phyloP scores from a whole-genome alignment of 2,113 vertebrate species.

The Cyanoderma ruficeps region DNA sequence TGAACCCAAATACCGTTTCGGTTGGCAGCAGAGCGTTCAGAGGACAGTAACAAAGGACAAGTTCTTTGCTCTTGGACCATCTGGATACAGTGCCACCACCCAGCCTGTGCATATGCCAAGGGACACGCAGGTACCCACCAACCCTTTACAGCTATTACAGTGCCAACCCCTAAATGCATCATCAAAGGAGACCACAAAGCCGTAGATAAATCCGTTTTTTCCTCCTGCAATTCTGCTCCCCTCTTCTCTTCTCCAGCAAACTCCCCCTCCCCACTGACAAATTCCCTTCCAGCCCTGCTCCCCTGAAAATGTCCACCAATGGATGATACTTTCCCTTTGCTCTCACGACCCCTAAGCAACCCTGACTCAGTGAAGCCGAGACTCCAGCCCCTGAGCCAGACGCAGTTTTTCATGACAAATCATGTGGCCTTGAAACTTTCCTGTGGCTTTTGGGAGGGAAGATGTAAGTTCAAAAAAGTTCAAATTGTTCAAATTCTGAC shows the following conservation, averaged over 20 bases:
- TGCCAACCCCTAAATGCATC: neutral
- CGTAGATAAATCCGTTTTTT: neutral
- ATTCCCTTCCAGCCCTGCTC: neutral
- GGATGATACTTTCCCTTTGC: neutral
- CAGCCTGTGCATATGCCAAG: neutral
- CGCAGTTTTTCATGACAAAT: neutral
- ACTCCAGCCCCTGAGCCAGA: neutral
- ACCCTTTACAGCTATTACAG: neutral
- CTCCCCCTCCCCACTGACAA: neutral
- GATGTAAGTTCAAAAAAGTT: neutral
- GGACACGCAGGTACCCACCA: neutral
- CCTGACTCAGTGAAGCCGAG: neutral
- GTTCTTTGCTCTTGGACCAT: rapidly evolving
- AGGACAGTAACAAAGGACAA: neutral
- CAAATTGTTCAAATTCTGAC: neutral
- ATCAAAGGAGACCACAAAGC: neutral
- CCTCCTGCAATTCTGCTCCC: neutral
- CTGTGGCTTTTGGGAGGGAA: neutral
- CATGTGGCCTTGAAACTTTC: neutral
- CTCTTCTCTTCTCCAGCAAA: neutral
- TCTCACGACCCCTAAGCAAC: neutral
- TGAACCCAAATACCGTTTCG: neutral
- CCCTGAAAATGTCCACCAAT: neutral
- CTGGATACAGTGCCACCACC: neutral
- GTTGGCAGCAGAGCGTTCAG: neutral